Base-by-base conservation (phyloP, 2,797 vertebrate genomes). In the Nasua narica region DNA sequence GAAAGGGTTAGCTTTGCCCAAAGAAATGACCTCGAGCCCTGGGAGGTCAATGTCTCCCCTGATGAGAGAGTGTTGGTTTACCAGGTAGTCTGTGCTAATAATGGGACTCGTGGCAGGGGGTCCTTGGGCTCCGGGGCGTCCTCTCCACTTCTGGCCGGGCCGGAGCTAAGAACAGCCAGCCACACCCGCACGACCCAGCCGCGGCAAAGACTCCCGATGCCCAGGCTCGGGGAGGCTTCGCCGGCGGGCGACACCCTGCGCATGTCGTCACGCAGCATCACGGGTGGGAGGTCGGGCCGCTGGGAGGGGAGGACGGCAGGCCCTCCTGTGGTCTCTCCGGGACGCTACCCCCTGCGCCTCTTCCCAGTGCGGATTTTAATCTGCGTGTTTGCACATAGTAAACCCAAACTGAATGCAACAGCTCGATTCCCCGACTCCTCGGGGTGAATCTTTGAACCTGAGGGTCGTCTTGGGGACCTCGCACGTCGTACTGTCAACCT, bases 211-310 rank as follows among this genome's bases (percentile, higher is more conserved):
- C 19, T 29, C 4, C 27, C n/a, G 76, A 35, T 25, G 0, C 23
- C 15, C 7, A 54, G 94, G 48, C 77, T 74, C 11, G 3, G 40
- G 52, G 9, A 14, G 23, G 16, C 23, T 2, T 37, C 52, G 1
- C 0, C 4, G 16, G 2, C 16, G 32, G 23, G 40, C 0, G 6
- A 16, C 15, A 0, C 4, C 2, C 3, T 4, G 1, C 0, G 15
- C 1, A 0, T 18, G 4, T 1, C 25, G 23, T 40, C 37, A n/a
- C n/a, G 11, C 1, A 0, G 11, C 12, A 0, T 56, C 32, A 2
- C 32, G 56, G 87, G 77, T 25, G 58, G 48, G 14, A 27, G n/a
- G 15, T 4, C 5, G 19, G 2, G 15, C 19, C 8, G 1, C 3
- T n/a, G n/a, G 35, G 40, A 5, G 40, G 25, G 29, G 46, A 32